A percentile compares a stretch with the other conserved stretches of the same genome.
Evolutionary conservation across 2,797 vertebrate species (phyloP).

Genomic region (Leptatherina wallacei): DNA sequence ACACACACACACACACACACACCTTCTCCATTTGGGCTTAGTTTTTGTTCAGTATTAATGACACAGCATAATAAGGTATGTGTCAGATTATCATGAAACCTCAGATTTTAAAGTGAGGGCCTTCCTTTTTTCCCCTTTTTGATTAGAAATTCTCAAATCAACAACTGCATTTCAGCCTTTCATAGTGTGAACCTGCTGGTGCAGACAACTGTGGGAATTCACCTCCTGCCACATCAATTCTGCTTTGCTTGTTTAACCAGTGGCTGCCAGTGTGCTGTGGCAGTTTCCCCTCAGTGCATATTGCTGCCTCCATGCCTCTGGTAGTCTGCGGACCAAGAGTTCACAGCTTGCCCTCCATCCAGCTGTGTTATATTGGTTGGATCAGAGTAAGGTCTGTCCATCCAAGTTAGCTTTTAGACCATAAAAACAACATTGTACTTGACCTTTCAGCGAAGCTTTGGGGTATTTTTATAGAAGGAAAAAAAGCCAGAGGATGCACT

Average conservation of each 20-base stretch:
- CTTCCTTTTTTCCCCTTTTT: not conserved
- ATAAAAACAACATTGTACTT: constrained; percentile 13
- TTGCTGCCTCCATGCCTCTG: constrained; percentile 8
- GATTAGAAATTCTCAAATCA: not conserved
- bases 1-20: too few relatives aligned
- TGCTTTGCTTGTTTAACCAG: constrained; percentile 17
- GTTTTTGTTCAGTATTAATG: too few relatives aligned
- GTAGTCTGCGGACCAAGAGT: constrained; percentile 12
- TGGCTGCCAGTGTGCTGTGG: constrained; percentile 1
- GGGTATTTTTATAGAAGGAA: not conserved
- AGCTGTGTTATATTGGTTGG: constrained; percentile 24
- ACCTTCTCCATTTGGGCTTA: too few relatives aligned
- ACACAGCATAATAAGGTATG: too few relatives aligned
- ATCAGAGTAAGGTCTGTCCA: constrained; percentile 6
- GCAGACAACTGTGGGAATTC: constrained; percentile 7
- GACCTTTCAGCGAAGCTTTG: constrained; percentile 38
- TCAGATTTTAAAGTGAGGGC: too few relatives aligned
- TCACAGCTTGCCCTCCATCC: constrained; percentile 24
- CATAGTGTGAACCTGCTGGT: not conserved
- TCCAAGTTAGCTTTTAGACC: constrained; percentile 18
- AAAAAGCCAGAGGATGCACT: constrained; percentile 36
- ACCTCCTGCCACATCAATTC: constrained; percentile 20
- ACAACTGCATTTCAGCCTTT: constrained; percentile 13
- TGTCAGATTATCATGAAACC: too few relatives aligned
- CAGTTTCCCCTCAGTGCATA: not conserved